Conservation (phyloP, 2,113 vertebrate species). For the Madoqua kirkii region DNA sequence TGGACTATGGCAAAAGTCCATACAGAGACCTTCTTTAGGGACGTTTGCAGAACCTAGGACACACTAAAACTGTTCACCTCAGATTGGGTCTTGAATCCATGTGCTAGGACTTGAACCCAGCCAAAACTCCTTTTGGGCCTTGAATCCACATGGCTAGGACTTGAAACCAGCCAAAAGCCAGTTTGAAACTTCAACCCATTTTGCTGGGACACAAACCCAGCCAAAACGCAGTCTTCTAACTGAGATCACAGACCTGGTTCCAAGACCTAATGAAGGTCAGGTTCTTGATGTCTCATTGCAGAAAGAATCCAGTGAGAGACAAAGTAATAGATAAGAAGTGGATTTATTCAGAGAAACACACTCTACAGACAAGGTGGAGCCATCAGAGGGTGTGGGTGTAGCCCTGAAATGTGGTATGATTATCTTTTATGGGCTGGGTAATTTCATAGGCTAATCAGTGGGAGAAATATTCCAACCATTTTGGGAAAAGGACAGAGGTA, state of each 20-base stretch:
- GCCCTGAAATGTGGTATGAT: neutral
- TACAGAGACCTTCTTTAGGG: neutral
- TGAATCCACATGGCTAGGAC: neutral
- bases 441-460: neutral
- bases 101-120: neutral
- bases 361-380: neutral
- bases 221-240: neutral
- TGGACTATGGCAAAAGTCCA: neutral
- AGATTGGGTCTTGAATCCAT: neutral
- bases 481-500: neutral
- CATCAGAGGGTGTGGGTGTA: neutral
- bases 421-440: neutral
- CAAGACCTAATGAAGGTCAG: neutral
- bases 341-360: neutral
- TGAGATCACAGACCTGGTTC: neutral
- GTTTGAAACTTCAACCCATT: neutral
- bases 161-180: neutral
- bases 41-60: neutral
- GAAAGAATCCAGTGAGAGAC: neutral
- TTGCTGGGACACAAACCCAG: neutral
- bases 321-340: neutral
- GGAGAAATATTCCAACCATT: neutral
- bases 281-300: neutral
- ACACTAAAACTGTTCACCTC: neutral
- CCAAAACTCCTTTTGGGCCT: neutral